Conservation (phyloP, 1,140 invertebrate species). For the Hycleus phaleratus region DNA sequence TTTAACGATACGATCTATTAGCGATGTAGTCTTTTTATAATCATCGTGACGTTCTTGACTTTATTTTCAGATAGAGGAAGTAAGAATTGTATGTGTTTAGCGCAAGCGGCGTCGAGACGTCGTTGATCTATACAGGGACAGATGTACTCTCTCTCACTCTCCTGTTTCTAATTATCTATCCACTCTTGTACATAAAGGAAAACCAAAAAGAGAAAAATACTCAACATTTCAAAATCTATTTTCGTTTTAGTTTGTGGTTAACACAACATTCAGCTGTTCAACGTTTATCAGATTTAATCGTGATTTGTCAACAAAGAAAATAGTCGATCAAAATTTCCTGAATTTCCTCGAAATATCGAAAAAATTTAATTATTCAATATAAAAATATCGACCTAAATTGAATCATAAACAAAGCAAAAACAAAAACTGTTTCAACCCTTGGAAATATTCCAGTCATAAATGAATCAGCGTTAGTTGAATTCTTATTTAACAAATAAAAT, state of each 20-base stretch:
- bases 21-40: background rate
- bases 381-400: no score
- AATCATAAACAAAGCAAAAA: no score
- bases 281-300: constrained; percentile 11
- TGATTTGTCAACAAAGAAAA: background rate
- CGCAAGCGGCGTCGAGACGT: constrained; percentile 13
- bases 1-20: no score
- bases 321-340: no score
- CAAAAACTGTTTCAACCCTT: no score
- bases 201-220: constrained; percentile 1
- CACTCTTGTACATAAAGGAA: background rate
- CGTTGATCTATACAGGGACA: constrained; percentile 5
- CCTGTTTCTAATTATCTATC: constrained; percentile 10
- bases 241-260: constrained; percentile 7
- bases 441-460: no score
- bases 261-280: constrained; percentile 9
- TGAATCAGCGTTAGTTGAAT: no score
- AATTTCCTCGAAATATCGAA: no score
- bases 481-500: no score
- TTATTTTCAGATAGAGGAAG: constrained; percentile 14
- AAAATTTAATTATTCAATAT: no score
- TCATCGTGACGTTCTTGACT: constrained; percentile 5
- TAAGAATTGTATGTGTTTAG: constrained; percentile 12
- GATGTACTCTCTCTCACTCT: constrained; percentile 13
- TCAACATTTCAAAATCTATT: constrained; percentile 4